Evolutionary conservation across 2,888 invertebrate species (phyloP), one percentile per base, ranked within the genome.

Genomic region (Synergus gifuensis): DNA sequence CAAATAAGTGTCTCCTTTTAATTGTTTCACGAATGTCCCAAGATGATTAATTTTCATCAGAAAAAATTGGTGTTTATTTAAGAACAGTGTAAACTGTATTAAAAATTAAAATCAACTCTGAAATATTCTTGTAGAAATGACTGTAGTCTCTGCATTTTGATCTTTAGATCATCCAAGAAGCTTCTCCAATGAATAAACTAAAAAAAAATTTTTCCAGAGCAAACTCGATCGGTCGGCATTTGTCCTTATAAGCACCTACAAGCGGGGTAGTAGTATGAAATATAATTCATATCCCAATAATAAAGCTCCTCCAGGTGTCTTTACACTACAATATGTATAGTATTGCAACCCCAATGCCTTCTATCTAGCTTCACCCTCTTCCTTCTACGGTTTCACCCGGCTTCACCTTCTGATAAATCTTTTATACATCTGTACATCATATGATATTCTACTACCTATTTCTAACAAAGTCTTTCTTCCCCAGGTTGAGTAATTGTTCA

Each of bases 271-370:
- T 67, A 42, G 36, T 40, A 36, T 36, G 46, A 18, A 44, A 49
- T 69, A 49, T 46, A 36, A 54, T 36, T 28, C 49, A n/a, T 40
- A 40, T 5, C 36, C 9, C 64, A 64, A 18, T 14, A 40, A 16
- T 11, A 73, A 73, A 73, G n/a, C 22, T 16, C 36, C 16, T 22
- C 49, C 73, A 73, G 73, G 73, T 54, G 28, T 73, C 73, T 73
- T 54, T 73, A 73, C 36, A 40, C 73, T 54, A 54, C 2, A 42
- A 42, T 42, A 67, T n/a, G 42, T 44, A 18, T 42, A 22, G 9
- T 49, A 46, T 49, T 69, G 69, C 69, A 54, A 73, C 73, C 73
- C 73, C 73, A 67, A 44, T 67, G 46, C 54, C 36, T 54, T 54
- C 36, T n/a, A 54, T 54, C 54, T 54, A 73, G 73, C 36, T 73